A percentile compares a stretch with the other conserved stretches of the same genome.
Conservation (phyloP, 2,888 invertebrate genomes). For the Xestia ashworthii region DNA sequence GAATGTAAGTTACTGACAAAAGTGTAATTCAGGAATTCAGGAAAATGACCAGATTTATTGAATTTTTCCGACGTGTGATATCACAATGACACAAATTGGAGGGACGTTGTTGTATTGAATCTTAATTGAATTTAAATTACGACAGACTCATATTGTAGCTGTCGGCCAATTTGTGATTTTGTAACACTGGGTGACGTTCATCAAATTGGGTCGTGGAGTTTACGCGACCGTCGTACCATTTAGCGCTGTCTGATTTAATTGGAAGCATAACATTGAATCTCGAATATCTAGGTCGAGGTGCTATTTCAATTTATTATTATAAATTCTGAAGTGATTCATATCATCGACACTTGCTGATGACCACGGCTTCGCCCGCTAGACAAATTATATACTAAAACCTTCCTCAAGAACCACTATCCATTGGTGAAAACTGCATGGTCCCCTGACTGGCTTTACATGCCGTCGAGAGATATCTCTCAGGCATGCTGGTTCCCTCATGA, state of each 20-base stretch:
- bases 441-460: too few species aligned
- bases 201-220: constrained; percentile 27
- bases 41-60: constrained; percentile 46
- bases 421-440: too few species aligned
- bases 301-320: background rate
- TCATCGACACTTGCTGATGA: background rate
- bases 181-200: constrained; percentile 8
- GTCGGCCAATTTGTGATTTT: constrained; percentile 41
- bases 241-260: constrained; percentile 39
- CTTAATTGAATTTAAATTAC: constrained; percentile 50
- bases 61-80: constrained; percentile 27
- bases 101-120: constrained; percentile 49
- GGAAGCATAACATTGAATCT: constrained; percentile 14
- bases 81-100: constrained; percentile 49
- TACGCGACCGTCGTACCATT: constrained; percentile 10
- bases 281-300: background rate
- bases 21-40: constrained; percentile 31
- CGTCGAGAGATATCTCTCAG: too few species aligned
- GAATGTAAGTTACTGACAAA: constrained; percentile 31
- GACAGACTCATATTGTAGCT: constrained; percentile 3
- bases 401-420: too few species aligned
- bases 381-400: too few species aligned
- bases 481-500: too few species aligned
- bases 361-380: too few species aligned
- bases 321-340: background rate